These are phyloP conservation scores for Meloidogyne floridensis DNA, from an alignment of 1,140 invertebrate species.

Conservation along the genomic window DNA sequence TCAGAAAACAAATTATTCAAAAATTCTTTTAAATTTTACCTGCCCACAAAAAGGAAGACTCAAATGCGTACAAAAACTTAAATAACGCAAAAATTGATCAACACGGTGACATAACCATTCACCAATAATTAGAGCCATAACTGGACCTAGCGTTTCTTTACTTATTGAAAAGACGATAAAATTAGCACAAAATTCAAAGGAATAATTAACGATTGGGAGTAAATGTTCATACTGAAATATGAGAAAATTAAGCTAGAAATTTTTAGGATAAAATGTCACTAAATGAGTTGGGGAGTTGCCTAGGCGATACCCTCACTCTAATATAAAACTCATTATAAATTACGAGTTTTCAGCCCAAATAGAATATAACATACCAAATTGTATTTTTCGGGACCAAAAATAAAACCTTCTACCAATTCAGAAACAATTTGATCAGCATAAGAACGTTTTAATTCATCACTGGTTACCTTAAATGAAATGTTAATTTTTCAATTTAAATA, in stretches of 20 bases:
- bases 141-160: slow-evolving; percentile 16
- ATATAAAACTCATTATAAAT: too few relatives aligned
- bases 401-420: slow-evolving; percentile 29
- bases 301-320: too few relatives aligned
- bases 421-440: slow-evolving; percentile 26
- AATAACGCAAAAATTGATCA: slow-evolving; percentile 15
- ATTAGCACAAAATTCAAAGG: slow-evolving; percentile 22
- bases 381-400: not conserved
- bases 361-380: slow-evolving; percentile 1
- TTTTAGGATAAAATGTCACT: not conserved
- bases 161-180: slow-evolving; percentile 15
- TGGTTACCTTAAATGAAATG: not conserved
- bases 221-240: slow-evolving; percentile 15
- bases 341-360: too few relatives aligned
- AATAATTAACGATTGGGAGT: slow-evolving; percentile 8
- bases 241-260: not conserved
- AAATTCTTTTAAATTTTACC: not conserved
- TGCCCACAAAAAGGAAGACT: slow-evolving; percentile 22
- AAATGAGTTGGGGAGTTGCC: too few relatives aligned
- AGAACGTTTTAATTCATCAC: slow-evolving; percentile 23
- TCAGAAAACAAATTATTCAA: not conserved
- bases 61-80: slow-evolving; percentile 7
- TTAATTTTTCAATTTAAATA: not conserved
- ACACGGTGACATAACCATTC: slow-evolving; percentile 7
- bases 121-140: slow-evolving; percentile 10